A percentile compares a stretch with the other conserved stretches of the same genome.
phyloP scores from a whole-genome alignment of 2,113 vertebrate species.

The Phaethornis superciliosus region DNA sequence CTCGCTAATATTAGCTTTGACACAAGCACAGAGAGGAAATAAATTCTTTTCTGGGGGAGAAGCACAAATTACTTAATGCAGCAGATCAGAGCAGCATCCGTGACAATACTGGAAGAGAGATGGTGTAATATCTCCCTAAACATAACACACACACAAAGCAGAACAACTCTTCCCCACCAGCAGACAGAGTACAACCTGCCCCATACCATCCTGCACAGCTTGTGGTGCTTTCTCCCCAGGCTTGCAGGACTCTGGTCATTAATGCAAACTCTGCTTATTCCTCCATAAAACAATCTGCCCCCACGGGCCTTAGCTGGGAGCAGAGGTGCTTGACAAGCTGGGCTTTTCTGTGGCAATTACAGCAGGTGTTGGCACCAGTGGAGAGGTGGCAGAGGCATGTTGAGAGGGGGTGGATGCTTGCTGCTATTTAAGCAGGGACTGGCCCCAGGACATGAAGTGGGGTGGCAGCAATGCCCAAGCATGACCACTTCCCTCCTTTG shows the following conservation, averaged over 20 bases:
- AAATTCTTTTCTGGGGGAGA: slow-evolving; percentile 51
- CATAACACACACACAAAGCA: neutral
- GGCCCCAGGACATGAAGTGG: neutral
- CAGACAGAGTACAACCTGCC: neutral
- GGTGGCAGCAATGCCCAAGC: neutral
- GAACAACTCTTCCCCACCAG: neutral
- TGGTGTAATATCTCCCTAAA: neutral
- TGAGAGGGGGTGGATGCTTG: neutral
- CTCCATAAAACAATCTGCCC: neutral
- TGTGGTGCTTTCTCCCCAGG: neutral
- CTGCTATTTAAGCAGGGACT: neutral
- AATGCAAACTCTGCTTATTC: neutral
- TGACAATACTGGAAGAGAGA: neutral
- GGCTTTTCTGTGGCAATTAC: neutral
- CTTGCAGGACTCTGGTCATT: neutral
- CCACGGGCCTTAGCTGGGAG: neutral
- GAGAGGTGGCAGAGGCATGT: neutral
- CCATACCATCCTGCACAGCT: neutral
- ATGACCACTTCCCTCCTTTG: neutral
- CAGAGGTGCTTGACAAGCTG: neutral
- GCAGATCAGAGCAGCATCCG: slow-evolving; percentile 16
- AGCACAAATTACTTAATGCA: slow-evolving; percentile 49
- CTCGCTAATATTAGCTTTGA: slow-evolving; percentile 23
- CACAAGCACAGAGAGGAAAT: slow-evolving; percentile 39
- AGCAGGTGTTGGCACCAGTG: neutral